A percentile compares a stretch with the other conserved stretches of the same genome.
phyloP scores from a whole-genome alignment of 2,113 vertebrate genomes.

The Rafetus swinhoei region DNA sequence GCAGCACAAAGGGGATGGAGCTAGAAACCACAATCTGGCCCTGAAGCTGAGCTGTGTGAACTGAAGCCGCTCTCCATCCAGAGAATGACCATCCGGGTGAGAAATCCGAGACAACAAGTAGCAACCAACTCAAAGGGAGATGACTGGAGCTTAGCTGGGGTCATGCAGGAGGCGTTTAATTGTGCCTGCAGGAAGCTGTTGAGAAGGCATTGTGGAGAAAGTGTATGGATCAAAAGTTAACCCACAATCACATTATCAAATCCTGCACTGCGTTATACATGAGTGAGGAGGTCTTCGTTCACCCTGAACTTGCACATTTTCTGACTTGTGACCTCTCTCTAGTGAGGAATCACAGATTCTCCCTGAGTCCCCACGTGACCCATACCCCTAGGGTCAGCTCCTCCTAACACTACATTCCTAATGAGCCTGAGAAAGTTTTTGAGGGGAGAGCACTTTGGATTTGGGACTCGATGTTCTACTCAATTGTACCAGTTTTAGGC shows the following conservation, averaged over 20 bases:
- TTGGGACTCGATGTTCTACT: neutral
- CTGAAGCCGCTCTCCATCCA: too few relatives aligned
- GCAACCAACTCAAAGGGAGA: neutral
- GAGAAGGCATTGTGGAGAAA: neutral
- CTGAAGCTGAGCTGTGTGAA: too few relatives aligned
- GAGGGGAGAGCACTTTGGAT: neutral
- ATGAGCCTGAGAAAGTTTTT: neutral
- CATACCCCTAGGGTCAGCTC: neutral
- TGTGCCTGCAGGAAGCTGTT: neutral
- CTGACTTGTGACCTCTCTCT: neutral
- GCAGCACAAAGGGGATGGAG: neutral
- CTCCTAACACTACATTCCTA: neutral
- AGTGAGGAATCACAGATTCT: neutral
- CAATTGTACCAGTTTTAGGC: neutral
- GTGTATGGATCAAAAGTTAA: fast-evolving
- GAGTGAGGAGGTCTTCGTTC: fast-evolving
- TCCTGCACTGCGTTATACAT: neutral
- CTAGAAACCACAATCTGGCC: neutral
- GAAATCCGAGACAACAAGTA: neutral
- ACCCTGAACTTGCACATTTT: neutral
- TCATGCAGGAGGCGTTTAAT: neutral
- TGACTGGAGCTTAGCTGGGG: neutral
- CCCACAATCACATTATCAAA: neutral
- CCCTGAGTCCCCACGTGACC: neutral
- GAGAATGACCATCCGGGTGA: fast-evolving